Base-by-base conservation (phyloP, 2,113 vertebrate species). In the Ploceus nigricollis region DNA sequence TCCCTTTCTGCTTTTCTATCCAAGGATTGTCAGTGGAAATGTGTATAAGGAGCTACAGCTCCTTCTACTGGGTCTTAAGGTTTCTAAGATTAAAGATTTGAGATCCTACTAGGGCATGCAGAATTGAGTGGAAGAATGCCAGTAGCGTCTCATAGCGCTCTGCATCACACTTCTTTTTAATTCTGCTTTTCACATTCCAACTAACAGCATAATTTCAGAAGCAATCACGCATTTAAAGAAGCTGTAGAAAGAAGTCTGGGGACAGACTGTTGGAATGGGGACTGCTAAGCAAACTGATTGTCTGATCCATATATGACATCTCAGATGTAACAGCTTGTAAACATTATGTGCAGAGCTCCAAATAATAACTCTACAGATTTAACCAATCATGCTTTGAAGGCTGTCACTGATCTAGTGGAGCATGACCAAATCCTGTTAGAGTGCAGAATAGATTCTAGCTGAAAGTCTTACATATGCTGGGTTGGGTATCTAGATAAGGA, bases 301-400 rank as follows among this genome's bases (percentile, higher is more conserved):
- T 92, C 91, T 96, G 84, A 94, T 89, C 78, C 78, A 76, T 82
- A 40, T 56, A 87, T 60, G 83, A 93, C 89, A 95, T 87, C 78
- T 88, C 84, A 82, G 93, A 87, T 87, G 54, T 91, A 91, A 87
- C 84, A 94, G 89, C 90, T 94, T 96, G 87, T 96, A 97, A 96
- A 96, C 83, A 93, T 96, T 90, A 96, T 79, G 69, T 87, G 87
- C 91, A 94, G 83, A 96, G 58, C 58, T 87, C 87, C 75, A 95
- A 89, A 96, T 94, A 94, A 85, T 87, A 96, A 94, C 84, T 94
- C 82, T 70, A 94, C 84, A 95, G 87, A 95, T 94, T 89, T 96
- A 87, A 87, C 89, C 93, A 87, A 93, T 96, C 81, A 85, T 57
- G 31, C 72, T 94, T 94, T 96, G 93, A 96, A 96, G 73, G 89